Evolutionary conservation across 1,140 invertebrate genomes (phyloP), one percentile per base, ranked within the genome.

Genomic region (Atta colombica): DNA sequence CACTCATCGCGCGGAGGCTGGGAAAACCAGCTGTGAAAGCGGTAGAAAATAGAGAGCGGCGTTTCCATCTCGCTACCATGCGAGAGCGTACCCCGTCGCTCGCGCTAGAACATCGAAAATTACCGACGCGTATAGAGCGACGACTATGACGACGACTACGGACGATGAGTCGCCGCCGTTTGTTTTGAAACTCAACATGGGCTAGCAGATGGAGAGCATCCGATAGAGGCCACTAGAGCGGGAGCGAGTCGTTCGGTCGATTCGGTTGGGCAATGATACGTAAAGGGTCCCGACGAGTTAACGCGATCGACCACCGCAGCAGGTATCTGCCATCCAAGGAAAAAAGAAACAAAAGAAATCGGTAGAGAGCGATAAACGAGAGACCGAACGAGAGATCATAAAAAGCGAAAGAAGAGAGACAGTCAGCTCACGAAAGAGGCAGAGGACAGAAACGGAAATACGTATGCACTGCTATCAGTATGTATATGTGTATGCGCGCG

Each of bases 171-270:
- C 12, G 39, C 39, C 31, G n/a, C 28, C 65, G 75, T 81, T 86
- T 86, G 75, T 86, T 86, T 80, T 86, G 63, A 80, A 58, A 86
- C 77, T 86, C 84, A 80, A 86, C 75, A 60, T 81, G 18, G 21
- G 49, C 63, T 39, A 39, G 53, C 51, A 86, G 72, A 66, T 85
- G 49, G 81, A 65, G 74, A 78, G 61, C 21, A 80, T 77, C 63
- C 49, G 75, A 68, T 85, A 80, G 49, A 66, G 53, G 63, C 61
- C 84, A 60, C 81, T 80, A 69, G 84, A 68, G 28, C 39, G 61
- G 25, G 61, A 31, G 45, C 63, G 28, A 35, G 75, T 25, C 61
- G 39, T 51, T 68, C 63, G 60, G 80, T 84, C 60, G 75, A 80
- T 86, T 86, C 65, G 65, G 28, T 35, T 25, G 31, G 55, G 61